Conservation (phyloP, 2,888 invertebrate genomes). For the Thereva nobilitata region DNA sequence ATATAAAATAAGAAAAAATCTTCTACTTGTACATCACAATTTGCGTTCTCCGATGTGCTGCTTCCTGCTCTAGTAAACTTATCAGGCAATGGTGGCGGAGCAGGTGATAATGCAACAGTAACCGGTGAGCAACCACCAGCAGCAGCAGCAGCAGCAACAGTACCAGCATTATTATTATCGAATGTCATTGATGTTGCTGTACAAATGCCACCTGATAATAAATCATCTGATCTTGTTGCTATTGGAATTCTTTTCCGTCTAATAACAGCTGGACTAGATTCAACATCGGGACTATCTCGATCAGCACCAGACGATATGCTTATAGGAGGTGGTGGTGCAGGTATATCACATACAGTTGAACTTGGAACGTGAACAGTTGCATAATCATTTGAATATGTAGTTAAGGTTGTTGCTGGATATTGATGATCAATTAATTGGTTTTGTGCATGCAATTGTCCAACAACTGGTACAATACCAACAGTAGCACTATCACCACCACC, state of each 20-base stretch:
- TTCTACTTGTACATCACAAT: conserved; percentile 40
- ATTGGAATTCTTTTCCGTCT: too few species aligned
- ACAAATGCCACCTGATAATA: neutral
- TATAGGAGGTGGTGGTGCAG: conserved; percentile 7
- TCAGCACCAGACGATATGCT: neutral
- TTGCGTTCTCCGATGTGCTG: conserved; percentile 35
- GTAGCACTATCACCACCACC: conserved; percentile 33
- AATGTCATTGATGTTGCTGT: neutral
- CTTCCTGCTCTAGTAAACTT: conserved; percentile 17
- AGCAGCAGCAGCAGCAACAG: neutral
- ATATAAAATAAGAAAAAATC: neutral
- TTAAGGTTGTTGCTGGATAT: neutral
- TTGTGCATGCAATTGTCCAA: conserved; percentile 33
- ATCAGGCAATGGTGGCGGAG: neutral
- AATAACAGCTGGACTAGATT: too few species aligned
- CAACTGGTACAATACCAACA: conserved; percentile 39
- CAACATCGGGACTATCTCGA: neutral
- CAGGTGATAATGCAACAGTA: too few species aligned
- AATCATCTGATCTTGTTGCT: too few species aligned
- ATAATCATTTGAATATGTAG: conserved; percentile 16
- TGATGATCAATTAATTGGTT: neutral
- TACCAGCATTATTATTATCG: neutral
- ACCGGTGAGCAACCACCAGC: neutral
- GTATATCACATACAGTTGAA: conserved; percentile 12
- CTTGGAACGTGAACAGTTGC: conserved; percentile 18